Conservation (phyloP, 2,797 vertebrate species). For the Poecile montanus region DNA sequence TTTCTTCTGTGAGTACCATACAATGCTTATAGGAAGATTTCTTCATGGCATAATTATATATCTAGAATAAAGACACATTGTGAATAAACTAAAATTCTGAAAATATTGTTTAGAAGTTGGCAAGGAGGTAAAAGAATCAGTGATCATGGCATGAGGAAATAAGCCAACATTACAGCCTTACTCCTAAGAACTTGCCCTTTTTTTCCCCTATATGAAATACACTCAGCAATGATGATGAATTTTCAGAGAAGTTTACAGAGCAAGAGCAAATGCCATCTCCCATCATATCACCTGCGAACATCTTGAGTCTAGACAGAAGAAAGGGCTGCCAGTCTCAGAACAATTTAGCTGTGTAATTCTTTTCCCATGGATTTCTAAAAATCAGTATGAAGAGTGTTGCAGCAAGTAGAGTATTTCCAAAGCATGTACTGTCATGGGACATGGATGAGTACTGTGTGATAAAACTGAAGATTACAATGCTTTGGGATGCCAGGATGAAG, state of each 20-base stretch:
- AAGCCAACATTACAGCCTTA: background rate
- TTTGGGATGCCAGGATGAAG: background rate
- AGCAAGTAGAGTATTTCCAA: background rate
- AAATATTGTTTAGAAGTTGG: background rate
- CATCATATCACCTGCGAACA: constrained; percentile 21
- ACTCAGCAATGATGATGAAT: background rate
- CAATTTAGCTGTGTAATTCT: background rate
- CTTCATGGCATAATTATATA: background rate
- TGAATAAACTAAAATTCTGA: background rate
- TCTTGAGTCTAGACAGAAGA: constrained; percentile 20
- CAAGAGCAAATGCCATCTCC: constrained; percentile 28
- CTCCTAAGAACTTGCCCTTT: background rate
- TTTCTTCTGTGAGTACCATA: background rate
- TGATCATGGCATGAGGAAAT: background rate
- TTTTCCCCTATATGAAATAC: background rate
- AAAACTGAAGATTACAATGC: background rate
- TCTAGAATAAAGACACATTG: background rate
- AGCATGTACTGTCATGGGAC: background rate
- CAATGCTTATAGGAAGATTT: background rate
- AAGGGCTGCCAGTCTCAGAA: constrained; percentile 20
- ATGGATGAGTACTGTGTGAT: background rate
- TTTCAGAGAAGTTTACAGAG: constrained; percentile 18
- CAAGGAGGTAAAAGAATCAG: background rate
- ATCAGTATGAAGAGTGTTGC: background rate
- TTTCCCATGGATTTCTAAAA: background rate